Percentiles rank a stretch among this genome's conserved stretches.
phyloP scores from a whole-genome alignment of 2,797 vertebrate genomes.

The Arrhamphus sclerolepis region DNA sequence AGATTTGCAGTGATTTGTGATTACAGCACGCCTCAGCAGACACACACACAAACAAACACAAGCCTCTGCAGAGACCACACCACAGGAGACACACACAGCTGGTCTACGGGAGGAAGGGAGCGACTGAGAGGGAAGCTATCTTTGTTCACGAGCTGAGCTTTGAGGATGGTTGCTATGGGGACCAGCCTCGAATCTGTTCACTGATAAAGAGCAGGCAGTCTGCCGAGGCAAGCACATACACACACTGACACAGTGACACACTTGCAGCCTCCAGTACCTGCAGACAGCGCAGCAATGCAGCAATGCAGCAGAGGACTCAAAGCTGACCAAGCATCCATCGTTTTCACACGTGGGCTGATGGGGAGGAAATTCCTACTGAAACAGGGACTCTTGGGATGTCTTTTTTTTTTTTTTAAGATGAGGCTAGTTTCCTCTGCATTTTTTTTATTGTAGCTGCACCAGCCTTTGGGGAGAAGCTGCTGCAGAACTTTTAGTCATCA shows the following conservation, averaged over 20 bases:
- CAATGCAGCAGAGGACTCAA: conserved; percentile 46
- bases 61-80: too few species aligned
- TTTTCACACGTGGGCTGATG: conserved; percentile 31
- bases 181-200: conserved; percentile 62
- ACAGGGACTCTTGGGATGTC: too few species aligned
- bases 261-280: conserved; percentile 50
- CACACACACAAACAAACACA: conserved; percentile 11
- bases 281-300: conserved; percentile 71
- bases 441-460: conserved; percentile 16
- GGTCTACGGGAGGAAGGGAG: conserved; percentile 15
- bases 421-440: too few species aligned
- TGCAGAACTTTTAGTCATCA: conserved; percentile 14
- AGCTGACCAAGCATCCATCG: conserved; percentile 28
- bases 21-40: conserved; percentile 7
- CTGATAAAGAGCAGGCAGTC: conserved; percentile 59
- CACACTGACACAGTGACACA: conserved; percentile 67
- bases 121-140: conserved; percentile 47
- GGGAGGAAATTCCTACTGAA: too few species aligned
- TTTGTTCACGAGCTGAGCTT: conserved; percentile 71
- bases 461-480: conserved; percentile 3
- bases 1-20: conserved; percentile 33
- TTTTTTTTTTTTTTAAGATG: too few species aligned
- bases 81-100: conserved; percentile 16
- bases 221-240: conserved; percentile 39
- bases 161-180: conserved; percentile 74